phyloP scores from a whole-genome alignment of 2,888 invertebrate genomes.

The Schizaphis graminum region DNA sequence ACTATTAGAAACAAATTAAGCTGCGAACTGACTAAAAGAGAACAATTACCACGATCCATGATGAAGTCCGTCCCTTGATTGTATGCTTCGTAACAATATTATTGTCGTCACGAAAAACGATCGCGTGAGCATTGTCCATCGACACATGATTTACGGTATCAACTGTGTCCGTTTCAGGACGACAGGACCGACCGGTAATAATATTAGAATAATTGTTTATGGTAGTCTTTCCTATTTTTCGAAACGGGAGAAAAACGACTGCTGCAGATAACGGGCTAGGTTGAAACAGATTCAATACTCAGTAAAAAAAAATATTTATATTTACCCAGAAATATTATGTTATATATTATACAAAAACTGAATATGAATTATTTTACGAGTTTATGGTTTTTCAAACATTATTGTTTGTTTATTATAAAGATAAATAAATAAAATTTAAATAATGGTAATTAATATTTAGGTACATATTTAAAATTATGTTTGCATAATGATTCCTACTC shows the following conservation, averaged over 20 bases:
- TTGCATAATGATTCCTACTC: not conserved
- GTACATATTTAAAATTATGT: conserved; percentile 11
- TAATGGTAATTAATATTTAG: not conserved
- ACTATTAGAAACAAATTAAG: not conserved
- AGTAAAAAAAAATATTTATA: not conserved
- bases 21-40: not conserved
- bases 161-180: not conserved
- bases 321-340: not conserved
- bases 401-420: not conserved
- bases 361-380: not conserved
- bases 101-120: too few relatives aligned
- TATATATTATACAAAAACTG: not conserved
- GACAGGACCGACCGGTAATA: not conserved
- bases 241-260: not conserved
- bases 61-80: not conserved
- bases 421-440: not conserved
- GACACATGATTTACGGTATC: not conserved
- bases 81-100: not conserved
- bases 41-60: not conserved
- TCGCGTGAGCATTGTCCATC: not conserved
- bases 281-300: not conserved
- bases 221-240: not conserved
- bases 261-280: not conserved
- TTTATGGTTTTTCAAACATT: not conserved
- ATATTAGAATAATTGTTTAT: not conserved